Base-by-base conservation (phyloP, 1,140 invertebrate genomes). In the Marisa cornuarietis region DNA sequence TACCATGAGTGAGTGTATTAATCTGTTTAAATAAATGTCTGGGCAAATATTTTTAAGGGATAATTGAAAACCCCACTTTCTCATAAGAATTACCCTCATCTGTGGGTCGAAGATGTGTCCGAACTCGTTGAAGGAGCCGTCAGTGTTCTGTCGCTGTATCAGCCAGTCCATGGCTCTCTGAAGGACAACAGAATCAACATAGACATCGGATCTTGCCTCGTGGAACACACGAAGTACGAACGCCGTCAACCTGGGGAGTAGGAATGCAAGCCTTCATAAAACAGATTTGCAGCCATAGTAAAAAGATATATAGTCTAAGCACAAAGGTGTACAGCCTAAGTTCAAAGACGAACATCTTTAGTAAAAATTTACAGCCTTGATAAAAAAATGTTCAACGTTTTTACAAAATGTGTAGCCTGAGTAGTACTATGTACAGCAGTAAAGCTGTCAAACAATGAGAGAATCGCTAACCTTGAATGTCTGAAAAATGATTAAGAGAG, bases 151-250 rank as follows among this genome's bases (percentile, higher is more conserved):
- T 82, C 94, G 92, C 14, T 92, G 90, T 0, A 94, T 92, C 63
- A 99, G 90, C 95, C 96, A 99, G 54, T 94, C 91, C 7, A 97
- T 90, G 18, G 95, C 94, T 69, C 93, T 92, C 10, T 93, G 90
- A 71, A 97, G 93, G 65, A 97, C 93, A 69, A 87, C 78, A 22
- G 90, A 85, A 71, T 96, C 96, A 66, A 98, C 92, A 71, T 93
- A 93, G 74, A 97, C 96, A 87, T 95, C 95, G 49, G 93, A 91
- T 71, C 93, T 92, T 6, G 96, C 96, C 90, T 96, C 95, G 42
- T 93, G 93, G 85, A 99, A 94, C 62, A 96, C 95, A 81, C 95
- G 94, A 0, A 94, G 93, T 0, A 97, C 96, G 87, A 97, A 97
- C 7, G 97, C 96, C 42, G 81, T 84, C 74, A 83, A 71, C 83